Evolutionary conservation across 2,888 invertebrate genomes (phyloP).

Genomic region (Plagodis pulveraria): DNA sequence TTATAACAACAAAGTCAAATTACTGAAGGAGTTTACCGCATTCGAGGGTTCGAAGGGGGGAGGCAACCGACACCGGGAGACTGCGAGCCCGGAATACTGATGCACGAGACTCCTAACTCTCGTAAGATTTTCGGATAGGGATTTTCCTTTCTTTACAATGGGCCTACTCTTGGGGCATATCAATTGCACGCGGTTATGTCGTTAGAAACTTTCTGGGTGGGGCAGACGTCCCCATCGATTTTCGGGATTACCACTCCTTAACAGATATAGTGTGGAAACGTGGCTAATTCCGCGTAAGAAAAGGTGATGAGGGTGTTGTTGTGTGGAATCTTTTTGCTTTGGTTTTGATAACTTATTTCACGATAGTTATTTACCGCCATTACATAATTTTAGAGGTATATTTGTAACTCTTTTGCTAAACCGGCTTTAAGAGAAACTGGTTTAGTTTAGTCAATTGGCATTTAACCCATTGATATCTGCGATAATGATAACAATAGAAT

Average conservation of each 20-base stretch:
- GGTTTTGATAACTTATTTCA: slow-evolving; percentile 21
- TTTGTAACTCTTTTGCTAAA: no score
- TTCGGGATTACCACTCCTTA: slow-evolving; percentile 63
- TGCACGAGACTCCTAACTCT: slow-evolving; percentile 76
- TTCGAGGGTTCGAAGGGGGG: slow-evolving; percentile 51
- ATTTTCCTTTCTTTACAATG: slow-evolving; percentile 85
- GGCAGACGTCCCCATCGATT: slow-evolving; percentile 74
- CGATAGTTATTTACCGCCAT: not conserved
- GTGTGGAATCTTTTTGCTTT: slow-evolving; percentile 25
- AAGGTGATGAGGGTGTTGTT: slow-evolving; percentile 28
- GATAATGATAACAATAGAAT: no score
- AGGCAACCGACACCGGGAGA: slow-evolving; percentile 71
- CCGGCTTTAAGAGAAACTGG: no score
- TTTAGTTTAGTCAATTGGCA: no score
- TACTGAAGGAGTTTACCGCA: slow-evolving; percentile 82
- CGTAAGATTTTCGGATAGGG: slow-evolving; percentile 82
- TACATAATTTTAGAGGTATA: no score
- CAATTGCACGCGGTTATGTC: slow-evolving; percentile 85
- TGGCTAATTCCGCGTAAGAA: slow-evolving; percentile 38
- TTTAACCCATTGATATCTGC: no score
- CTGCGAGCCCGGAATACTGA: slow-evolving; percentile 75
- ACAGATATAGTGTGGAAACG: slow-evolving; percentile 44
- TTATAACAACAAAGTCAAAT: slow-evolving; percentile 85
- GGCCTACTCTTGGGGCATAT: slow-evolving; percentile 84
- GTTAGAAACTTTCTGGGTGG: slow-evolving; percentile 81